Percentiles rank a stretch among this genome's conserved stretches.
Evolutionary conservation across 2,888 invertebrate genomes (phyloP).

Genomic region (Leptopterna dolabrata): DNA sequence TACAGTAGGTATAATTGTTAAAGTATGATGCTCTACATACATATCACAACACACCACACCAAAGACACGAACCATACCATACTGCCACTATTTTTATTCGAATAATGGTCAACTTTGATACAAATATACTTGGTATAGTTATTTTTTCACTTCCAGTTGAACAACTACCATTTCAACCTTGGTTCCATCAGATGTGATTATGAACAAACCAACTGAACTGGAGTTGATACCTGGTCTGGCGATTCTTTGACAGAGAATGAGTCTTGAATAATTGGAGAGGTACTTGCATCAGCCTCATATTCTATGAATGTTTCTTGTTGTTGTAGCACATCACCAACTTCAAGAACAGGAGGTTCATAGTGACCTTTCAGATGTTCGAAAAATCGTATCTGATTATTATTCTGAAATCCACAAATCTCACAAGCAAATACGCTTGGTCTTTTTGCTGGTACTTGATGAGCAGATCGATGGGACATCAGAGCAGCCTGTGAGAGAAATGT

Average conservation of each 20-base stretch:
- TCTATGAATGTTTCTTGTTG: conserved; percentile 41
- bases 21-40: too few relatives aligned
- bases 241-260: conserved; percentile 22
- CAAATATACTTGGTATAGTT: too few relatives aligned
- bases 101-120: too few relatives aligned
- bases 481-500: conserved; percentile 67
- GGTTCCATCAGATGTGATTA: too few relatives aligned
- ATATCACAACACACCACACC: too few relatives aligned
- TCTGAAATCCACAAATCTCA: conserved; percentile 81
- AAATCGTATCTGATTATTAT: conserved; percentile 83
- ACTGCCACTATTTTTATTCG: too few relatives aligned
- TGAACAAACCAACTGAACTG: too few relatives aligned
- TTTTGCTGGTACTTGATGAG: conserved; percentile 59
- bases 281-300: conserved; percentile 6
- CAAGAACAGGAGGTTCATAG: conserved; percentile 71
- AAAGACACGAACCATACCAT: too few relatives aligned
- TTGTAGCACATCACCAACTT: conserved; percentile 38
- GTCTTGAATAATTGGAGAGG: conserved; percentile 39
- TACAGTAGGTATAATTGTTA: too few relatives aligned
- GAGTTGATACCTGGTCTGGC: background rate
- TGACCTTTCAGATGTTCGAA: conserved; percentile 87
- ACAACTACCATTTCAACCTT: too few relatives aligned
- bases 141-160: too few relatives aligned
- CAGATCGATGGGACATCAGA: conserved; percentile 63
- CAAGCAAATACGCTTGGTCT: conserved; percentile 73